Conservation (phyloP, 2,888 invertebrate genomes). For the Plebejus melissa region DNA sequence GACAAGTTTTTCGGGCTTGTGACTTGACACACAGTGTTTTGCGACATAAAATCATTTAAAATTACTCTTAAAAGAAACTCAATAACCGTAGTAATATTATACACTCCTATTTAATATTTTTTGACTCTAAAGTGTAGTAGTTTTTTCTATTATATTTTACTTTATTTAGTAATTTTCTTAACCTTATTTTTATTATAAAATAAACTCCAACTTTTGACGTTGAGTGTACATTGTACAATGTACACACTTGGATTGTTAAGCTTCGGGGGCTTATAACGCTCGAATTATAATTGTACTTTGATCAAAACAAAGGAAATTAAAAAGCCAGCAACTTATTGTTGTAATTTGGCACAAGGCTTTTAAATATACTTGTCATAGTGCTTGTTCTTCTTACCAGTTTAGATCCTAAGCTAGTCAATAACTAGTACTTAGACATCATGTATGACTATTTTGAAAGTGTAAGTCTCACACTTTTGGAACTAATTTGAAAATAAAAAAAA, state of each 20-base stretch:
- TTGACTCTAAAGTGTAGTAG: too few relatives aligned
- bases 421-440: too few relatives aligned
- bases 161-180: not conserved
- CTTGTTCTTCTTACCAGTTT: not conserved
- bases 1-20: too few relatives aligned
- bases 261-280: not conserved
- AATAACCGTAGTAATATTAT: too few relatives aligned
- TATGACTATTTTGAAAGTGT: not conserved
- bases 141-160: too few relatives aligned
- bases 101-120: too few relatives aligned
- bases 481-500: not conserved
- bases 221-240: not conserved
- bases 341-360: not conserved
- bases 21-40: too few relatives aligned
- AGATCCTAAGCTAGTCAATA: not conserved
- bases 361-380: not conserved
- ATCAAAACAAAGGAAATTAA: constrained; percentile 13
- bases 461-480: not conserved
- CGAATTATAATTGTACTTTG: constrained; percentile 5
- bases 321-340: not conserved
- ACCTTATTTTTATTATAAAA: not conserved
- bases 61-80: too few relatives aligned
- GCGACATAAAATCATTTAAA: too few relatives aligned
- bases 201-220: not conserved
- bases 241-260: constrained; percentile 14